phyloP scores from a whole-genome alignment of 2,797 vertebrate genomes.

The Falco cherrug region DNA sequence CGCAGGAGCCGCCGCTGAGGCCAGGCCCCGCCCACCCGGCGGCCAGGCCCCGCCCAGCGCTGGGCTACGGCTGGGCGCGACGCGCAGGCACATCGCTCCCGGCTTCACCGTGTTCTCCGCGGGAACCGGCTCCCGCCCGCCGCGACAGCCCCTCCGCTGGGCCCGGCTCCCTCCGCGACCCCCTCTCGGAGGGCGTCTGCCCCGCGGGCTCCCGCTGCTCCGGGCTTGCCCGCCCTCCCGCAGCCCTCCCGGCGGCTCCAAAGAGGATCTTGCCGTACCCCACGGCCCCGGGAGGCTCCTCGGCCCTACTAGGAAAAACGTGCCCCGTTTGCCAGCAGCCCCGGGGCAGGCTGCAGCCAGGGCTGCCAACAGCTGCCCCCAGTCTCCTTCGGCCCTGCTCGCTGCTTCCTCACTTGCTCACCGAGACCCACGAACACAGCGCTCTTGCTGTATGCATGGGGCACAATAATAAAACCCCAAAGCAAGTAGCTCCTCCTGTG shows the following conservation, averaged over 20 bases:
- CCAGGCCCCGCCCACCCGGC: too few species aligned
- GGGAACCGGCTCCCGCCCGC: fast-evolving
- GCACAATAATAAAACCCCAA: neutral
- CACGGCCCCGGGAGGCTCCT: neutral
- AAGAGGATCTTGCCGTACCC: neutral
- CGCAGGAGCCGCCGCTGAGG: neutral
- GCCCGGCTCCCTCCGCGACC: fast-evolving
- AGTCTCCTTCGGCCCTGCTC: neutral
- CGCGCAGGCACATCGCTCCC: fast-evolving
- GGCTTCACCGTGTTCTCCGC: fast-evolving
- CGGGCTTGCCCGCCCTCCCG: too few species aligned
- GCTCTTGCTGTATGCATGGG: neutral
- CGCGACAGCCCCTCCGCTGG: neutral
- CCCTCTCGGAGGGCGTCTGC: neutral
- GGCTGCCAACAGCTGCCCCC: too few species aligned
- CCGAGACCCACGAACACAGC: neutral
- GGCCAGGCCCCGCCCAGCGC: too few species aligned
- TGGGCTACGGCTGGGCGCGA: neutral
- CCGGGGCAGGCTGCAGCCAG: neutral
- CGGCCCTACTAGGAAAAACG: neutral
- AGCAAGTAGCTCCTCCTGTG: neutral
- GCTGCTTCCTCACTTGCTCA: neutral
- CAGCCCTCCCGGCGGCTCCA: neutral
- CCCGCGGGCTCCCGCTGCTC: too few species aligned
- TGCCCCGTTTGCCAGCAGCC: fast-evolving